phyloP scores from a whole-genome alignment of 2,888 invertebrate species.

The Cryptosula pallasiana region DNA sequence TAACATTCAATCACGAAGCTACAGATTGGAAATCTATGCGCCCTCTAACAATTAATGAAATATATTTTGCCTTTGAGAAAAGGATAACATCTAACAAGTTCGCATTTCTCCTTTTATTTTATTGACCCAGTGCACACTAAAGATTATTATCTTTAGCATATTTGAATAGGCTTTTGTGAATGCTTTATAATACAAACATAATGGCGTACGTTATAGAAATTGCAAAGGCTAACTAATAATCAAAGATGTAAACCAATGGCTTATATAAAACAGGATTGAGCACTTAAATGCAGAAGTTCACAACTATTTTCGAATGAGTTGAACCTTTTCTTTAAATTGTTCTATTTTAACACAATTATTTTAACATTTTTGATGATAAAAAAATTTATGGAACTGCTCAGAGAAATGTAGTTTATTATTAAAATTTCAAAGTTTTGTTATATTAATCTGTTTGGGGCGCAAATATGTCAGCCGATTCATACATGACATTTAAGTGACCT shows the following conservation, averaged over 20 bases:
- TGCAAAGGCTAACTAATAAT: background rate
- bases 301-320: too few relatives aligned
- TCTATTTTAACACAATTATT: too few relatives aligned
- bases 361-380: too few relatives aligned
- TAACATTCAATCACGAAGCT: too few relatives aligned
- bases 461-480: too few relatives aligned
- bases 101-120: background rate
- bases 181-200: slow-evolving; percentile 13
- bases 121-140: background rate
- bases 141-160: background rate
- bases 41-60: background rate
- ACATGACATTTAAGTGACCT: too few relatives aligned
- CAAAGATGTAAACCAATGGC: background rate
- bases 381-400: too few relatives aligned
- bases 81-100: background rate
- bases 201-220: background rate
- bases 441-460: too few relatives aligned
- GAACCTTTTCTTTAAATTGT: too few relatives aligned
- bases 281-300: background rate
- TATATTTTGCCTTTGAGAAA: background rate
- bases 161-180: slow-evolving; percentile 22
- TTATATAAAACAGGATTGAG: background rate
- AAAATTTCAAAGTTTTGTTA: too few relatives aligned
- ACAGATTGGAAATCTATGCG: background rate
- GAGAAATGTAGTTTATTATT: too few relatives aligned